Evolutionary conservation across 2,888 invertebrate species (phyloP).

Genomic region (Harpalus rubripes): DNA sequence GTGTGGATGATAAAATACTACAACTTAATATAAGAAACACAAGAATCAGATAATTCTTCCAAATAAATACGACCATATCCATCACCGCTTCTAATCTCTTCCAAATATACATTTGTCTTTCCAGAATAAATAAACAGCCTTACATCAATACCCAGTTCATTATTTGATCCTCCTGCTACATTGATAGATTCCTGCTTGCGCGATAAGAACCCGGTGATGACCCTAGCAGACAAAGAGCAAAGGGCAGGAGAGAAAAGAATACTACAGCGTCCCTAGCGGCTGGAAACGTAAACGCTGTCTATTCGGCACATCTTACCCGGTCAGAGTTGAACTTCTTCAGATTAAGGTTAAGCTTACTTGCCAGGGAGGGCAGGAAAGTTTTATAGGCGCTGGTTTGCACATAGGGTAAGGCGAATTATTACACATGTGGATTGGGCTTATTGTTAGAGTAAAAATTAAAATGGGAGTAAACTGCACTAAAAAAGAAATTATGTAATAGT

Average conservation of each 20-base stretch:
- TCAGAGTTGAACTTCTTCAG: slow-evolving; percentile 50
- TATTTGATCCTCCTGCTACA: slow-evolving; percentile 61
- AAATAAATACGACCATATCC: background rate
- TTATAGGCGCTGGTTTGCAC: slow-evolving; percentile 33
- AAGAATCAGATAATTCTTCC: background rate
- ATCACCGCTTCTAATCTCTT: background rate
- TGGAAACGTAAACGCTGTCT: slow-evolving; percentile 41
- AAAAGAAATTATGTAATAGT: too few species aligned
- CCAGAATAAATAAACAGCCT: background rate
- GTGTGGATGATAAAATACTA: background rate
- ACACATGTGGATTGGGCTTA: background rate
- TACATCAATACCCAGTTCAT: slow-evolving; percentile 44
- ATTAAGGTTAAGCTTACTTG: slow-evolving; percentile 50
- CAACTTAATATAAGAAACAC: background rate
- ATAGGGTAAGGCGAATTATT: slow-evolving; percentile 4
- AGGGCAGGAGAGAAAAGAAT: background rate
- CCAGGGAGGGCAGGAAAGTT: slow-evolving; percentile 16
- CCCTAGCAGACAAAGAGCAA: slow-evolving; percentile 49
- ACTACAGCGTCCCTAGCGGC: slow-evolving; percentile 42
- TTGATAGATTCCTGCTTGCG: slow-evolving; percentile 57
- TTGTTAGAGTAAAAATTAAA: background rate
- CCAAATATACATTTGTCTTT: background rate
- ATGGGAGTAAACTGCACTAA: too few species aligned
- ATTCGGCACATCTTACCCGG: slow-evolving; percentile 47
- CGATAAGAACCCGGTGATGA: slow-evolving; percentile 61